Evolutionary conservation across 2,113 vertebrate species (phyloP).

Genomic region (Marmota flaviventris): DNA sequence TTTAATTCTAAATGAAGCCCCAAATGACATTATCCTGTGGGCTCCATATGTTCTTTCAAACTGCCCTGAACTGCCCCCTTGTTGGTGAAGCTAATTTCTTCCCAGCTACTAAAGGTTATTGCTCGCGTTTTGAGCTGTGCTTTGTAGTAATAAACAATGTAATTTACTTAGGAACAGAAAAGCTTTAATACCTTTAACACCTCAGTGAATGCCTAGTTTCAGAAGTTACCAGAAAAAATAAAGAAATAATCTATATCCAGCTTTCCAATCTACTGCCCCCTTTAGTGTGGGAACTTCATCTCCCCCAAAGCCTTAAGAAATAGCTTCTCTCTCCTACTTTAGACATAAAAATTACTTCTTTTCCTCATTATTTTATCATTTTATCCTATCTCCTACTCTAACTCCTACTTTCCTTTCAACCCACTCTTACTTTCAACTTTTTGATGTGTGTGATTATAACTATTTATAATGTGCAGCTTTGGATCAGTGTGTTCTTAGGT

Average conservation of each 20-base stretch:
- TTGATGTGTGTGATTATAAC: slow-evolving; percentile 53
- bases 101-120: neutral
- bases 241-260: neutral
- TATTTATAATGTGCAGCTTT: slow-evolving; percentile 54
- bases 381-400: slow-evolving; percentile 31
- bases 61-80: neutral
- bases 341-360: slow-evolving; percentile 42
- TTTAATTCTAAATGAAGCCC: neutral
- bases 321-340: slow-evolving; percentile 49
- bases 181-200: neutral
- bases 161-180: slow-evolving; percentile 6
- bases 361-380: slow-evolving; percentile 42
- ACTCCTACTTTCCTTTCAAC: slow-evolving; percentile 42
- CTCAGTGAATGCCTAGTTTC: neutral
- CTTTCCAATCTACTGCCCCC: neutral
- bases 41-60: neutral
- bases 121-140: neutral
- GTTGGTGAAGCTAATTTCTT: slow-evolving; percentile 15
- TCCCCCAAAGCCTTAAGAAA: slow-evolving; percentile 41
- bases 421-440: slow-evolving; percentile 63
- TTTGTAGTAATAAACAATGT: neutral
- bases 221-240: neutral
- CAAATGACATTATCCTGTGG: neutral
- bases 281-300: slow-evolving; percentile 43
- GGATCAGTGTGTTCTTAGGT: slow-evolving; percentile 42